Evolutionary conservation across 64 coral and sea anemone species (phyloP).

Genomic region (Trachythela sp.): DNA sequence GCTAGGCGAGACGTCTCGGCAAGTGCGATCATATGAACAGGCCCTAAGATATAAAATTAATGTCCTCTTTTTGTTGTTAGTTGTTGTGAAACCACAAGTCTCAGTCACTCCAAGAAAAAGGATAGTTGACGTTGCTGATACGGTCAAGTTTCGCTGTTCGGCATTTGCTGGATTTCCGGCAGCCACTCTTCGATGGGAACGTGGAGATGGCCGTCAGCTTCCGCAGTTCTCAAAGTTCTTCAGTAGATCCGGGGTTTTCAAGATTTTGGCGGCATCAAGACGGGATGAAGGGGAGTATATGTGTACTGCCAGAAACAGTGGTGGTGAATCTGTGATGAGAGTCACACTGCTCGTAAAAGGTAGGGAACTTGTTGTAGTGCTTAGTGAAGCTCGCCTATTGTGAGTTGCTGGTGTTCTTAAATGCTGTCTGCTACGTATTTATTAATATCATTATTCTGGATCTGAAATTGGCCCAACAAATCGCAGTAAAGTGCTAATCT

Average conservation of each 20-base stretch:
- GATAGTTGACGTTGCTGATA: not conserved
- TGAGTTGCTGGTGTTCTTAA: too few species aligned
- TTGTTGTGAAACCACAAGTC: not conserved
- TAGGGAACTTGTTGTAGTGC: not conserved
- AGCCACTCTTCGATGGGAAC: not conserved
- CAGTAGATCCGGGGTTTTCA: not conserved
- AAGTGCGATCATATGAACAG: too few species aligned
- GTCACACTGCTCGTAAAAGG: not conserved
- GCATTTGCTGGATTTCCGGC: constrained; percentile 1
- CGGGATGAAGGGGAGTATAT: constrained; percentile 15
- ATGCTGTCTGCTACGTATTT: not conserved
- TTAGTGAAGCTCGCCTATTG: too few species aligned
- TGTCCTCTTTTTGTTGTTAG: not conserved
- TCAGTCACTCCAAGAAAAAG: not conserved
- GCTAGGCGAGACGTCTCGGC: too few species aligned
- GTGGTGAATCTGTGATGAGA: not conserved
- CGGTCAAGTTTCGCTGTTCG: constrained; percentile 10
- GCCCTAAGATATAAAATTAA: too few species aligned
- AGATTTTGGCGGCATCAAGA: constrained; percentile 7
- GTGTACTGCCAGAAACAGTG: not conserved
- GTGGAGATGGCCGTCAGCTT: not conserved
- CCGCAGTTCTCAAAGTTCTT: not conserved
- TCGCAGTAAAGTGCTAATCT: too few species aligned
- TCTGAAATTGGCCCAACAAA: not conserved
- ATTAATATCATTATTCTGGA: too few species aligned